Percentiles rank a stretch among this genome's conserved stretches.
Evolutionary conservation across 30 jellyfish, hydroid and myxozoan species (phyloP).

Genomic region (Hydractinia symbiolongicarpus): DNA sequence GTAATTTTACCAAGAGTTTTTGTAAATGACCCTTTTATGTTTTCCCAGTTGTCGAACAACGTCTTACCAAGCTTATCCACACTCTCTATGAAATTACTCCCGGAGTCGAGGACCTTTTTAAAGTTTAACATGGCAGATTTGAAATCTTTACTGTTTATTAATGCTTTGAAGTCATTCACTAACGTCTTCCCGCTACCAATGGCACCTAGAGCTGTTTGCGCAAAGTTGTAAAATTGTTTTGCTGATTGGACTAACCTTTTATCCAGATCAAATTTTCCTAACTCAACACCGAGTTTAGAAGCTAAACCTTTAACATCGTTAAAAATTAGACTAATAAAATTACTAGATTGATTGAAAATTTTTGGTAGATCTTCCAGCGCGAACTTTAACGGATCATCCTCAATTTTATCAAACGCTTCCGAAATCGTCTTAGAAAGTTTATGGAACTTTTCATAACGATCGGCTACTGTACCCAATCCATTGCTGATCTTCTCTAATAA

Average conservation of each 20-base stretch:
- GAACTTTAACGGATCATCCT: slow-evolving; percentile 76
- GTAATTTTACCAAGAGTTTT: slow-evolving; percentile 49
- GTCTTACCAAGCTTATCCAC: slow-evolving; percentile 59
- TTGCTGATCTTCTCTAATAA: slow-evolving; percentile 43
- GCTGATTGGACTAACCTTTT: slow-evolving; percentile 77
- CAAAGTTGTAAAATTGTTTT: slow-evolving; percentile 58
- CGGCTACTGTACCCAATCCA: slow-evolving; percentile 72
- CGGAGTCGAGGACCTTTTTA: slow-evolving; percentile 50
- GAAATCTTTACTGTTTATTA: slow-evolving; percentile 65
- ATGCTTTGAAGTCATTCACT: slow-evolving; percentile 47
- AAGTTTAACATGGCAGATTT: slow-evolving; percentile 66
- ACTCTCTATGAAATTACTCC: slow-evolving; percentile 53
- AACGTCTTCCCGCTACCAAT: slow-evolving; percentile 62
- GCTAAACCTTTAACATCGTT: slow-evolving; percentile 67
- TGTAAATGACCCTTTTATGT: slow-evolving; percentile 53
- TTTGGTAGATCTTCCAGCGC: slow-evolving; percentile 84
- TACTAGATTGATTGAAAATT: slow-evolving; percentile 50
- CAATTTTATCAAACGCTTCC: slow-evolving; percentile 64
- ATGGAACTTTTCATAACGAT: slow-evolving; percentile 69
- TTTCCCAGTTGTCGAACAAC: slow-evolving; percentile 70
- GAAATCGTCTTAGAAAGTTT: slow-evolving; percentile 58
- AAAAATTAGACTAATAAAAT: slow-evolving; percentile 37
- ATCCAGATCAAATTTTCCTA: slow-evolving; percentile 49
- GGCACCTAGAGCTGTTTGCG: slow-evolving; percentile 69
- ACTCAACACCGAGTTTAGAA: slow-evolving; percentile 47